Conservation (phyloP, 1,140 invertebrate species). For the Pteromalus puparum region DNA sequence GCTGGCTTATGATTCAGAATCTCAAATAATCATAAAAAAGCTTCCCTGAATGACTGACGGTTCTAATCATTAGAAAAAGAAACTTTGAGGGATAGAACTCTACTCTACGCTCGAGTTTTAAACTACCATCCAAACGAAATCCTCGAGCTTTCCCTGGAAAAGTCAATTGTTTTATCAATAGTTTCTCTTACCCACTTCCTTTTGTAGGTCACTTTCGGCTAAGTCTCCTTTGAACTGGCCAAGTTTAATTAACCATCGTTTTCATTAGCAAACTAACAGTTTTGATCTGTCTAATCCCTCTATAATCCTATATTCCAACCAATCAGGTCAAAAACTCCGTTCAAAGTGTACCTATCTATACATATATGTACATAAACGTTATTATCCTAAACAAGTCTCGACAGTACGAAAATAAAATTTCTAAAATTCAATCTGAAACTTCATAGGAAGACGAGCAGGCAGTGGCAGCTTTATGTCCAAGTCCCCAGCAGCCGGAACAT, state of each 20-base stretch:
- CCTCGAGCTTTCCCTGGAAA: no score
- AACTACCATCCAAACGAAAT: no score
- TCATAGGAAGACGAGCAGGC: not conserved
- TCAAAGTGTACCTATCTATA: no score
- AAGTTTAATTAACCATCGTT: constrained; percentile 34
- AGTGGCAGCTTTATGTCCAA: not conserved
- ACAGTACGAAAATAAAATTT: not conserved
- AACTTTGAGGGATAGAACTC: no score
- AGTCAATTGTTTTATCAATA: not conserved
- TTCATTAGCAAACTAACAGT: not conserved
- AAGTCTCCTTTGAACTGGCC: not conserved
- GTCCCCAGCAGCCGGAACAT: not conserved
- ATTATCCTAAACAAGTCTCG: no score
- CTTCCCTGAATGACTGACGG: no score
- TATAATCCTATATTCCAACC: not conserved
- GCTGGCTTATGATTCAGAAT: no score
- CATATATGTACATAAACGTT: no score
- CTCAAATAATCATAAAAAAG: no score
- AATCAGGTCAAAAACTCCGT: no score
- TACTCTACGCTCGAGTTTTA: no score
- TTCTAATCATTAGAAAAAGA: no score
- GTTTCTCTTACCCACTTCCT: not conserved
- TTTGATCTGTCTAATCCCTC: not conserved
- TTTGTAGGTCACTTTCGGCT: not conserved
- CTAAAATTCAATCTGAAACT: not conserved